phyloP scores from a whole-genome alignment of 1,140 invertebrate genomes.

The Gryllus bimaculatus region DNA sequence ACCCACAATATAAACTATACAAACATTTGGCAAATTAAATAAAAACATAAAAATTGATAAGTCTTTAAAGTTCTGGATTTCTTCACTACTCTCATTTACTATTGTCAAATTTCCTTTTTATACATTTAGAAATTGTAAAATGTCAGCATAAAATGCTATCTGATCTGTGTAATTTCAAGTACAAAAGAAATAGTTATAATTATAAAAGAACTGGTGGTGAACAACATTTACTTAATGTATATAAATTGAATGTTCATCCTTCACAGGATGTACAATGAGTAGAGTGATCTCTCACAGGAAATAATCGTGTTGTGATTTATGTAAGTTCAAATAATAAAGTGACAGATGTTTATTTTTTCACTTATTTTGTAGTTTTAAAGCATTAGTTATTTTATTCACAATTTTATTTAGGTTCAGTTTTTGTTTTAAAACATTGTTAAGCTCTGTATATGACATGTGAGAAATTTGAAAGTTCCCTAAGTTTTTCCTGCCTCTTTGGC shows the following conservation, averaged over 20 bases:
- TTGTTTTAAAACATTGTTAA: too few relatives aligned
- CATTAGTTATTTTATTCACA: too few relatives aligned
- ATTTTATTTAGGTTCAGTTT: too few relatives aligned
- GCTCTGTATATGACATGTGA: too few relatives aligned
- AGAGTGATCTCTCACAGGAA: neutral
- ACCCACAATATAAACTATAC: too few relatives aligned
- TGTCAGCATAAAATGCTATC: neutral
- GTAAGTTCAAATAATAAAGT: neutral
- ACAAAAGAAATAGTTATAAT: neutral
- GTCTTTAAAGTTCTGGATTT: too few relatives aligned
- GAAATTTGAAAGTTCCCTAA: too few relatives aligned
- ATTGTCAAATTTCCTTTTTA: too few relatives aligned
- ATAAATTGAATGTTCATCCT: neutral
- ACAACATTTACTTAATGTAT: neutral
- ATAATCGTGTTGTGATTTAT: neutral
- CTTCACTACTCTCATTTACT: too few relatives aligned
- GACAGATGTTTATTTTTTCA: neutral
- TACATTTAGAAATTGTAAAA: neutral
- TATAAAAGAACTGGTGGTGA: neutral
- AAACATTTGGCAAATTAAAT: too few relatives aligned
- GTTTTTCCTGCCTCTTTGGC: too few relatives aligned
- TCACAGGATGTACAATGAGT: neutral
- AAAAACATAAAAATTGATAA: too few relatives aligned
- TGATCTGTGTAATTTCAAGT: neutral
- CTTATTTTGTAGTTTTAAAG: neutral